Evolutionary conservation across 2,797 vertebrate species (phyloP), one percentile per base, ranked within the genome.

Genomic region (Sebastes cheni): DNA sequence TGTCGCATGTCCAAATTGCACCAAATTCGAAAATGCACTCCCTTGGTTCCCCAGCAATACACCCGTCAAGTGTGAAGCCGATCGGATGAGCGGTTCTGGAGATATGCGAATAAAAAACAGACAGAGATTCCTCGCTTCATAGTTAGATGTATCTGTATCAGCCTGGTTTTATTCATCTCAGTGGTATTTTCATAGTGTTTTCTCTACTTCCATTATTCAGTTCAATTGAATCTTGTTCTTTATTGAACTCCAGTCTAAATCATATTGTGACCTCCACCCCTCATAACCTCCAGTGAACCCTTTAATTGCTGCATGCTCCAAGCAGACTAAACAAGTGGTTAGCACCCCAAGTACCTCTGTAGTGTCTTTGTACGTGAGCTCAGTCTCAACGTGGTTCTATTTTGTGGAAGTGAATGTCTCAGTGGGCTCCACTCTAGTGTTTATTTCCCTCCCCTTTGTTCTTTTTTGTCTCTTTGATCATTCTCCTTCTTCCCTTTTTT

Each of bases 291-390:
- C 66, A 75, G 75, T 77, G 42, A 78, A 67, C 77, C 59, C 69
- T 29, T 32, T 74, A 86, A 82, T 94, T 94, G 95, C 96, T 96
- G 96, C 95, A 96, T 95, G 95, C 92, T 95, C 89, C 86, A 86
- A 94, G 90, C 94, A 95, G 96, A 95, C 93, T 77, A 61, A 92
- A 94, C 93, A 94, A 94, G 95, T 94, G 70, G 92, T 96, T 95
- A 95, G 94, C 94, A 94, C 88, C 92, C 88, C 84, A 83, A 90
- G 83, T 90, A 83, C 79, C 83, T 87, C 75, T 92, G 83, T 93
- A 91, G 86, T 91, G 86, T 94, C 90, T 89, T 62, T 94, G 87
- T 94, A 74, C 90, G 88, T 93, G 87, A 88, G 89, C 86, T 85
- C 89, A 77, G 87, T 93, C 88, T 91, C 85, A 62, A 70, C 82